These are phyloP conservation scores for Phengaris alcon DNA, from an alignment of 2,888 invertebrate genomes.

Conservation along the genomic window DNA sequence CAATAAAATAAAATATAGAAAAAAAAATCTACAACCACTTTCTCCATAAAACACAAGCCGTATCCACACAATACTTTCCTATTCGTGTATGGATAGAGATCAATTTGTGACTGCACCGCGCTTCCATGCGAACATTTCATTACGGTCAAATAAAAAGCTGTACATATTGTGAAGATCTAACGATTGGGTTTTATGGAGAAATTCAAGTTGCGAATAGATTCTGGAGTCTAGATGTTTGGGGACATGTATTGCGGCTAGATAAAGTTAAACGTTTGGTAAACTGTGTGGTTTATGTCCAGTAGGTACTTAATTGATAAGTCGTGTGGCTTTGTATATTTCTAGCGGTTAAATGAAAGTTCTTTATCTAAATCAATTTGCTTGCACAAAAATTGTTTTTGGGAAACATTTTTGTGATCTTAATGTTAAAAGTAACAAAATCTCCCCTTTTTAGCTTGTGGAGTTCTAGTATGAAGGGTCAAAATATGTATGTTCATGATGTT, in stretches of 20 bases:
- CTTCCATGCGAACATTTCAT: constrained; percentile 57
- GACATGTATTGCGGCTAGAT: neutral
- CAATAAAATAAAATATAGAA: neutral
- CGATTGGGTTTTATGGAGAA: constrained; percentile 20
- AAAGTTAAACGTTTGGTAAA: neutral
- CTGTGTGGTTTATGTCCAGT: neutral
- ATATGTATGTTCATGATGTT: neutral
- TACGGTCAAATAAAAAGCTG: constrained; percentile 40
- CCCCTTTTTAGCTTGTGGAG: no score
- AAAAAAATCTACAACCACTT: neutral
- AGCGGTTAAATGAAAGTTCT: no score
- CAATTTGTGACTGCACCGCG: constrained; percentile 59
- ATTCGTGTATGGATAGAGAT: constrained; percentile 63
- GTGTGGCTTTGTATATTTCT: no score
- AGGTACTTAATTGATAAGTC: neutral
- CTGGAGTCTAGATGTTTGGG: neutral
- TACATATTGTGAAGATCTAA: constrained; percentile 8
- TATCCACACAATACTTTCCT: constrained; percentile 42
- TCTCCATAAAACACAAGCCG: neutral
- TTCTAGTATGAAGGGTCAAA: neutral
- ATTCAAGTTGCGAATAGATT: neutral
- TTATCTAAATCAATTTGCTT: no score
- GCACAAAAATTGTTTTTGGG: no score
- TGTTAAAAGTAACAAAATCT: neutral
- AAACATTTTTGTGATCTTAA: no score